Evolutionary conservation across 2,888 invertebrate species (phyloP), one percentile per base, ranked within the genome.

Genomic region (Mayetiola destructor): DNA sequence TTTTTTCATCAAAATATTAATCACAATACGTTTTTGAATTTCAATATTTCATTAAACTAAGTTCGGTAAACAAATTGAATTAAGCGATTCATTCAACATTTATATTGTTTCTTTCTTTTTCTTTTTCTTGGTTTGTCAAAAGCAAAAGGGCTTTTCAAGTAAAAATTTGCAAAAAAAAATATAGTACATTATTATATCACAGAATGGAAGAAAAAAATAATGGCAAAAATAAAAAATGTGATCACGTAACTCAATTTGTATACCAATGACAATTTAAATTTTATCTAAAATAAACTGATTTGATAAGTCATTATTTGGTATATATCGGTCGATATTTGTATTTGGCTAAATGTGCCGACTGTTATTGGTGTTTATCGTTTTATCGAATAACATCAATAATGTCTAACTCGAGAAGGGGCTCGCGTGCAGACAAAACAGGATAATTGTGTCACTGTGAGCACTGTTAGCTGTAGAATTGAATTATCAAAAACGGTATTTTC

Each of bases 371-470:
- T 20, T 21, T 23, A 42, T 42, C 16, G 42, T 42, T 32, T 32
- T 21, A 42, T 12, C 12, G 14, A 42, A 4, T 21, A 42, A 42
- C 23, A n/a, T 5, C 42, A 42, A 23, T 23, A 42, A 42, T 42
- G 42, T 42, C 42, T n/a, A n/a, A n/a, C n/a, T 23, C 42, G 23
- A 42, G 10, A 42, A 42, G 59, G 59, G 63, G 62, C 62, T 64
- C 64, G 60, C 61, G 63, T 64, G 64, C 63, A 63, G 63, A 64
- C 60, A 53, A 60, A n/a, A 63, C 64, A 64, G 63, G 64, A 64
- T n/a, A 62, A 64, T 63, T 60, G 62, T 64, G 63, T 63, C 64
- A 62, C 61, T 63, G 63, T 61, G 63, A 61, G 63, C 61, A 63
- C 64, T 64, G 64, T 63, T 62, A 63, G 58, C 62, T 62, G 21